phyloP scores from a whole-genome alignment of 1,140 invertebrate species.

The Macrobrachium rosenbergii region DNA sequence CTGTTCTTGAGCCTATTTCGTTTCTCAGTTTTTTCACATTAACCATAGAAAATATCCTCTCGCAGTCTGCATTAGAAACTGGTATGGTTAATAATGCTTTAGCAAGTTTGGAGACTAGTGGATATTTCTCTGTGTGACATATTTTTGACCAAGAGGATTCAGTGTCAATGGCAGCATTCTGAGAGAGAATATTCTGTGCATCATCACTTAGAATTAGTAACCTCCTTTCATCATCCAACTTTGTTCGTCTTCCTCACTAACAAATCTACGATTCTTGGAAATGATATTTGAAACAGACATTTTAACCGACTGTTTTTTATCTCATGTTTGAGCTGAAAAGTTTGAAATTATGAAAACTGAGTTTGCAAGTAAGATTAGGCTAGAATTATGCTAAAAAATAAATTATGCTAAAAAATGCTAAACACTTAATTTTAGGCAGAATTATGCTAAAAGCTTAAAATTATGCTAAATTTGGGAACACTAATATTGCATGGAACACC shows the following conservation, averaged over 20 bases:
- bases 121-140: slow-evolving; percentile 18
- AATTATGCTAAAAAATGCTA: too few relatives aligned
- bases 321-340: too few relatives aligned
- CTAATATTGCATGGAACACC: too few relatives aligned
- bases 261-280: too few relatives aligned
- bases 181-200: too few relatives aligned
- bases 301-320: too few relatives aligned
- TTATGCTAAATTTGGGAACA: too few relatives aligned
- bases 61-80: slow-evolving; percentile 43
- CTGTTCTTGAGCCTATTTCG: slow-evolving; percentile 16
- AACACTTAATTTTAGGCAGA: too few relatives aligned
- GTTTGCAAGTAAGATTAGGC: too few relatives aligned
- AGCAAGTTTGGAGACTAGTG: slow-evolving; percentile 8
- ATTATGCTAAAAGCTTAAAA: too few relatives aligned
- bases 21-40: slow-evolving; percentile 18
- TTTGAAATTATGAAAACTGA: too few relatives aligned
- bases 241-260: slow-evolving; percentile 9
- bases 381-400: too few relatives aligned
- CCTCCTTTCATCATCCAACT: slow-evolving; percentile 13
- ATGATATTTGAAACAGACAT: slow-evolving; percentile 27
- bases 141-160: slow-evolving; percentile 7
- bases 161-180: slow-evolving; percentile 19
- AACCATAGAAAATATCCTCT: slow-evolving; percentile 45
- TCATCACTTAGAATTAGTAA: not conserved
- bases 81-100: slow-evolving; percentile 28